Percentiles rank a stretch among this genome's conserved stretches.
phyloP scores from a whole-genome alignment of 2,888 invertebrate species.

The Caradrina kadenii region DNA sequence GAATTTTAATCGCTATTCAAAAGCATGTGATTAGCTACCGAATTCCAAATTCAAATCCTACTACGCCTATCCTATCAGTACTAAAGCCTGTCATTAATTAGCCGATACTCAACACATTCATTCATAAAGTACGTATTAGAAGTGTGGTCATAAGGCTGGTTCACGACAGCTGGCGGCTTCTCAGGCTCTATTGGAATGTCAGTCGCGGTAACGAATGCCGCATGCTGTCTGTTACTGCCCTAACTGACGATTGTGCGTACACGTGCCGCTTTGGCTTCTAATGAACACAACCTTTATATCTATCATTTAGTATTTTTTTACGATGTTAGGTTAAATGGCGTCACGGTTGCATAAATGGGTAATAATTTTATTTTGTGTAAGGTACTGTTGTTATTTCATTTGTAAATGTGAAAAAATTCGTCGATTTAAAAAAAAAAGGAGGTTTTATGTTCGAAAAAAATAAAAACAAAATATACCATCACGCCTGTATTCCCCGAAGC shows the following conservation, averaged over 20 bases:
- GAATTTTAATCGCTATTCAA: too few species aligned
- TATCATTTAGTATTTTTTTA: conserved; percentile 39
- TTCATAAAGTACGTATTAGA: conserved; percentile 73
- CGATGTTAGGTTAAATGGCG: conserved; percentile 32
- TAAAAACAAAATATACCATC: too few species aligned
- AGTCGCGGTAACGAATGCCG: conserved; percentile 79
- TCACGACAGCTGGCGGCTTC: conserved; percentile 67
- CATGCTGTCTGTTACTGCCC: conserved; percentile 70
- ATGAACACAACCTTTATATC: conserved; percentile 61
- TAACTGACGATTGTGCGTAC: conserved; percentile 77
- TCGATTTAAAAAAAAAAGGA: too few species aligned
- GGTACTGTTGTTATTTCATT: background rate
- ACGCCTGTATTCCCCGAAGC: too few species aligned
- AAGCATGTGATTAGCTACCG: background rate
- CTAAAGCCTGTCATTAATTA: conserved; percentile 67
- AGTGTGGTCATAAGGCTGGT: conserved; percentile 66
- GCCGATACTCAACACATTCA: conserved; percentile 69
- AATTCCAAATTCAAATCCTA: background rate
- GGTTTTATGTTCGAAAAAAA: too few species aligned
- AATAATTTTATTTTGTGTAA: background rate
- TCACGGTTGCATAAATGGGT: conserved; percentile 28
- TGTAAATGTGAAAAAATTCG: too few species aligned
- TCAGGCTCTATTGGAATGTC: conserved; percentile 80
- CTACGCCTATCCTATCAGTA: conserved; percentile 13
- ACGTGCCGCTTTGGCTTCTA: conserved; percentile 65